phyloP scores from a whole-genome alignment of 2,888 invertebrate genomes.

The Penaeus monodon region DNA sequence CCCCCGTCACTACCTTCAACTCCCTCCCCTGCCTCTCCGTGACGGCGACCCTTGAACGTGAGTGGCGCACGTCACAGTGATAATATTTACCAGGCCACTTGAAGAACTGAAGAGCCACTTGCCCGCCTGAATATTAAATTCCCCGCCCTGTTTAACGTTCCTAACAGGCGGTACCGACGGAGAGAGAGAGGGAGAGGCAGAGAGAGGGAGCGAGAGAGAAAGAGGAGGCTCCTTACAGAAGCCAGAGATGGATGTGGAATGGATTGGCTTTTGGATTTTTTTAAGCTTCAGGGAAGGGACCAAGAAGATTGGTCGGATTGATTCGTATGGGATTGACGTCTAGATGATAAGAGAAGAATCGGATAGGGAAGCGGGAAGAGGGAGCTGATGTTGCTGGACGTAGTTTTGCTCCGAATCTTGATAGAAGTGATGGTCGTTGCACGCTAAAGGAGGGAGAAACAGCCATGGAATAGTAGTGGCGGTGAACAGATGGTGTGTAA shows the following conservation, averaged over 20 bases:
- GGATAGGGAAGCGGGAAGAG: slow-evolving; percentile 10
- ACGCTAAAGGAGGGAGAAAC: too few relatives aligned
- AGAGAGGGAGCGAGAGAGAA: neutral
- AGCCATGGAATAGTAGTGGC: too few relatives aligned
- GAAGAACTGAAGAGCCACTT: slow-evolving; percentile 54
- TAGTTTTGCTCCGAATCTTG: too few relatives aligned
- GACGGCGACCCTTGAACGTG: slow-evolving; percentile 45
- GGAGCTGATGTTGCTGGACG: neutral
- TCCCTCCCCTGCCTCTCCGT: slow-evolving; percentile 32
- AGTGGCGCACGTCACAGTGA: slow-evolving; percentile 60
- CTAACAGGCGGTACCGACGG: slow-evolving; percentile 51
- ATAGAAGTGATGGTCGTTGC: too few relatives aligned
- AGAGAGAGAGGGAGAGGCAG: slow-evolving; percentile 4
- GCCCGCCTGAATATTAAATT: slow-evolving; percentile 59
- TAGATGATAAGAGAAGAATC: neutral
- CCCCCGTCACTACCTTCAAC: slow-evolving; percentile 31
- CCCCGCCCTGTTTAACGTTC: slow-evolving; percentile 58
- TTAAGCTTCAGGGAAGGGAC: slow-evolving; percentile 16
- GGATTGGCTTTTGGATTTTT: slow-evolving; percentile 41
- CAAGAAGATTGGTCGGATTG: slow-evolving; percentile 36
- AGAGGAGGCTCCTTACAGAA: slow-evolving; percentile 42
- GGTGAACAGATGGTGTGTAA: too few relatives aligned
- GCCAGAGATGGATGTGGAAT: slow-evolving; percentile 22
- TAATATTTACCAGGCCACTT: slow-evolving; percentile 57
- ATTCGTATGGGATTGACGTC: slow-evolving; percentile 31